Percentiles rank a stretch among this genome's conserved stretches.
phyloP scores from a whole-genome alignment of 2,888 invertebrate species.

The Plebejus melissa region DNA sequence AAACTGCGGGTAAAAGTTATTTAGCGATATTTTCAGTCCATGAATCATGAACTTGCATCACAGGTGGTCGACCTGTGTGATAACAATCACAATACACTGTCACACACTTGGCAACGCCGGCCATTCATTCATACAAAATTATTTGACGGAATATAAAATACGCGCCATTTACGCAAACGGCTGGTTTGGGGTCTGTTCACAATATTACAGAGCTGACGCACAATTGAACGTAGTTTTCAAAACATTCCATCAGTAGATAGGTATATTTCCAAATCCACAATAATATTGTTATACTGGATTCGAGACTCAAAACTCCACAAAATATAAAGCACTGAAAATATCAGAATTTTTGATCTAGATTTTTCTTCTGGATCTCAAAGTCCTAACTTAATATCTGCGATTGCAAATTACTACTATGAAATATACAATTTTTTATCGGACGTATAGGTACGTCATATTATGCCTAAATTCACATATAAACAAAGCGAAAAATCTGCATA shows the following conservation, averaged over 20 bases:
- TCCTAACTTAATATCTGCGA: too few relatives aligned
- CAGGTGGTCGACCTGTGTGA: constrained; percentile 22
- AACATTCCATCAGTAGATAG: too few relatives aligned
- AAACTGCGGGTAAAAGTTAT: not conserved
- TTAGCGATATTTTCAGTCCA: not conserved
- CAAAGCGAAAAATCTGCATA: not conserved
- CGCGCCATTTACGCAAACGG: constrained; percentile 28
- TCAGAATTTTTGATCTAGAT: too few relatives aligned
- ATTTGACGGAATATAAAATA: constrained; percentile 37
- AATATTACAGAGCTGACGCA: not conserved
- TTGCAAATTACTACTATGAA: too few relatives aligned
- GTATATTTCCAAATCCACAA: too few relatives aligned
- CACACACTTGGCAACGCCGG: not conserved
- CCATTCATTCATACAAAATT: constrained; percentile 31
- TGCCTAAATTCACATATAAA: not conserved
- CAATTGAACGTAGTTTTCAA: not conserved
- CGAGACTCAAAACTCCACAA: too few relatives aligned
- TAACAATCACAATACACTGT: constrained; percentile 26
- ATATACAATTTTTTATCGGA: too few relatives aligned
- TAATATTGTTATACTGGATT: too few relatives aligned
- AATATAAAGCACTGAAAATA: too few relatives aligned
- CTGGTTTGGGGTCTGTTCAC: not conserved
- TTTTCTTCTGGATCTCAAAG: too few relatives aligned
- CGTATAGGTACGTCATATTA: too few relatives aligned
- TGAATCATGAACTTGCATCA: constrained; percentile 17